Evolutionary conservation across 1,140 invertebrate genomes (phyloP).

Genomic region (Campoletis sonorensis): DNA sequence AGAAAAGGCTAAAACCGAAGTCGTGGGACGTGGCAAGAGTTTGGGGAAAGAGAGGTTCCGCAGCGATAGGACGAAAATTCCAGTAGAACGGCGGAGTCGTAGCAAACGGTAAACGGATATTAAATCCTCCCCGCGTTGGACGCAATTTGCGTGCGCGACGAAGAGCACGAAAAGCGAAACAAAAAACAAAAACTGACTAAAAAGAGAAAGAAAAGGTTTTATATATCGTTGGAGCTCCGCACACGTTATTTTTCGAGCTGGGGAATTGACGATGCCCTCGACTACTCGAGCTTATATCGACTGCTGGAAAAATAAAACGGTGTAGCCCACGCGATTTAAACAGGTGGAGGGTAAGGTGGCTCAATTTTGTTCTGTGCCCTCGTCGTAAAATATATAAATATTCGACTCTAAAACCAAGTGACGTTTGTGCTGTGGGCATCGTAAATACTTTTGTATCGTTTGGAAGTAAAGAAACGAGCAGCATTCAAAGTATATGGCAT

Average conservation of each 20-base stretch:
- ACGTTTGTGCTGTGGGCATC: too few relatives aligned
- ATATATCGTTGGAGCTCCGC: not conserved
- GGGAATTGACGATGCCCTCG: not conserved
- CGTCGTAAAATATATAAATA: too few relatives aligned
- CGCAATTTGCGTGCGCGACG: not conserved
- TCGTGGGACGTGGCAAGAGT: not conserved
- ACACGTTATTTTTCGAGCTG: not conserved
- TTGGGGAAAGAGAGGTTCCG: not conserved
- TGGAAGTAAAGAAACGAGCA: too few relatives aligned
- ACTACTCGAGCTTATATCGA: too few relatives aligned
- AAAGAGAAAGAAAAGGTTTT: not conserved
- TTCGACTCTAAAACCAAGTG: too few relatives aligned
- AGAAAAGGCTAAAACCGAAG: not conserved
- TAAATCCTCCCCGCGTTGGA: slow-evolving; percentile 5
- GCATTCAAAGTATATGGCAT: too few relatives aligned
- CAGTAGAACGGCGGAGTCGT: not conserved
- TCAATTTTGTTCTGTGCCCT: too few relatives aligned
- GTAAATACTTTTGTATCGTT: too few relatives aligned
- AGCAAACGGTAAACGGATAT: slow-evolving; percentile 7
- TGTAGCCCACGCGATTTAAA: too few relatives aligned
- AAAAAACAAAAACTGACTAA: not conserved
- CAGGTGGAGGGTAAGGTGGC: too few relatives aligned
- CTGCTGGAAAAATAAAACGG: too few relatives aligned
- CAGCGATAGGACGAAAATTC: not conserved
- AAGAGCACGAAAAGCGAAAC: not conserved